phyloP scores from a whole-genome alignment of 2,113 vertebrate species.

The Diadophis punctatus region DNA sequence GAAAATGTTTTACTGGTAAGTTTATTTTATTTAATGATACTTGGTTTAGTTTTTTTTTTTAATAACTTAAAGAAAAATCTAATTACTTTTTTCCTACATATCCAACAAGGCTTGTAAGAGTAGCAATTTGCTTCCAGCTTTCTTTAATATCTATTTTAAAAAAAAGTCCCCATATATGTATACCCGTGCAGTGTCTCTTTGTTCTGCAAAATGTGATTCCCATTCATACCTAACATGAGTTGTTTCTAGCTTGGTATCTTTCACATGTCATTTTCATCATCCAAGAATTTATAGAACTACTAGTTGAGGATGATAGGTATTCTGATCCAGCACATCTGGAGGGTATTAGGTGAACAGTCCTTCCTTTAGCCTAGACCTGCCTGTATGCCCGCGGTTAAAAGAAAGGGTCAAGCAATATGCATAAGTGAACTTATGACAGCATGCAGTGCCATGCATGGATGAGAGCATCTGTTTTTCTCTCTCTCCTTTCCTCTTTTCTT shows the following conservation, averaged over 20 bases:
- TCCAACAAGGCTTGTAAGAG: background rate
- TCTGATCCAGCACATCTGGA: background rate
- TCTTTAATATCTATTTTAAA: background rate
- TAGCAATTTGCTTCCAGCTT: background rate
- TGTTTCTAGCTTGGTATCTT: background rate
- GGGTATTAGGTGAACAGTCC: background rate
- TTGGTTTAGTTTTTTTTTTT: background rate
- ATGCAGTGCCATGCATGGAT: background rate
- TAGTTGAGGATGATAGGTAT: background rate
- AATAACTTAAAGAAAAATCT: background rate
- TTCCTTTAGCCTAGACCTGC: background rate
- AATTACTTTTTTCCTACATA: background rate
- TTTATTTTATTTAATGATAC: background rate
- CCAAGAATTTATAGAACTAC: background rate
- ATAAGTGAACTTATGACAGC: background rate
- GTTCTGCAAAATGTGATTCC: background rate
- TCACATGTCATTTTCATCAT: background rate
- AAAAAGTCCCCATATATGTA: background rate
- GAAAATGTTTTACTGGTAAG: background rate
- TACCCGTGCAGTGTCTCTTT: background rate
- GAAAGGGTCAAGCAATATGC: background rate
- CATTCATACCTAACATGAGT: background rate
- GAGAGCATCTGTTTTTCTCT: background rate
- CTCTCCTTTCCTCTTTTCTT: background rate
- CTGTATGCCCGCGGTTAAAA: background rate